A percentile compares a stretch with the other conserved stretches of the same genome.
Conservation (phyloP, 1,140 invertebrate species). For the Drosophila quadrilineata region DNA sequence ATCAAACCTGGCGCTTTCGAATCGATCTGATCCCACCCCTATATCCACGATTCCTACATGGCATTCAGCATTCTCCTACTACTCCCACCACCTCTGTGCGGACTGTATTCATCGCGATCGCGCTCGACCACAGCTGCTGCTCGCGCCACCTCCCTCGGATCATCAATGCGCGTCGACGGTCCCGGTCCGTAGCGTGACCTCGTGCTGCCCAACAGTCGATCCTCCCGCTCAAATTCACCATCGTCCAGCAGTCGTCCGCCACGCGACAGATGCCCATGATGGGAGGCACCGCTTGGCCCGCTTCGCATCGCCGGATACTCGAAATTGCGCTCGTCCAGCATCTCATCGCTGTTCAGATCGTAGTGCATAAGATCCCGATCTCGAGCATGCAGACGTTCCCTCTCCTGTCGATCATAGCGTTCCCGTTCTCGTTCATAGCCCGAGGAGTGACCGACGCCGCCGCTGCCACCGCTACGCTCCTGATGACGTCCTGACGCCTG, state of each 20-base stretch:
- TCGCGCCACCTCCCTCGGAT: conserved; percentile 54
- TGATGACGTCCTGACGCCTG: conserved; percentile 60
- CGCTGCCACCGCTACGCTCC: conserved; percentile 57
- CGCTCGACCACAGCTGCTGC: conserved; percentile 67
- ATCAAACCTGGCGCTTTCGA: conserved; percentile 75
- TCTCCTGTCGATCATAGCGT: conserved; percentile 51
- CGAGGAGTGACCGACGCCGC: conserved; percentile 22
- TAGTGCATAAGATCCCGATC: conserved; percentile 80
- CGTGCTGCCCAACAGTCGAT: conserved; percentile 54
- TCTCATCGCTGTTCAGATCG: conserved; percentile 78
- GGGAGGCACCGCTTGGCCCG: conserved; percentile 67
- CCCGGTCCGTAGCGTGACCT: conserved; percentile 64
- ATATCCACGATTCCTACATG: conserved; percentile 82
- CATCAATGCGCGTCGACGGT: conserved; percentile 62
- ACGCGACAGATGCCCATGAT: conserved; percentile 67
- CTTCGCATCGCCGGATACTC: conserved; percentile 74
- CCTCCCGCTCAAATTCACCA: conserved; percentile 72
- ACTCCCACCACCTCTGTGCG: conserved; percentile 81
- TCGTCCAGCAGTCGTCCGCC: conserved; percentile 70
- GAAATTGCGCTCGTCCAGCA: conserved; percentile 75
- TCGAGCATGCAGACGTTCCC: conserved; percentile 71
- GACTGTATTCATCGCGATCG: conserved; percentile 81
- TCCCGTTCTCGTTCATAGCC: conserved; percentile 55
- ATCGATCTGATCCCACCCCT: conserved; percentile 81
- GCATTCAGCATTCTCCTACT: conserved; percentile 81